These are phyloP conservation scores for Trachemys scripta DNA, from an alignment of 2,113 vertebrate species.

Conservation along the genomic window DNA sequence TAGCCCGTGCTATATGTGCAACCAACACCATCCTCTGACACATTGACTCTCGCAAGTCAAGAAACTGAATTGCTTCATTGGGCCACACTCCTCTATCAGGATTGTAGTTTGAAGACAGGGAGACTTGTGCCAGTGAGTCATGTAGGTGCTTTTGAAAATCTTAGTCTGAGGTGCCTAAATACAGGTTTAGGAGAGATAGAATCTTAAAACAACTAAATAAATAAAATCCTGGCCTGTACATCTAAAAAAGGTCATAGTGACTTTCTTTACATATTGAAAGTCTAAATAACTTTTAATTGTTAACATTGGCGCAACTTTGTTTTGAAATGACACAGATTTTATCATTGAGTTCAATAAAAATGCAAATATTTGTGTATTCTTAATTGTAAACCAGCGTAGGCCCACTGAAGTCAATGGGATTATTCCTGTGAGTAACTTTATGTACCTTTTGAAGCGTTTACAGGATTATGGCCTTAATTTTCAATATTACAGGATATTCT, in stretches of 20 bases:
- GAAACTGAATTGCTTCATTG: neutral
- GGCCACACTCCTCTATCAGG: neutral
- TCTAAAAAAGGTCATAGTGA: neutral
- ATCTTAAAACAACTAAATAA: too few relatives aligned
- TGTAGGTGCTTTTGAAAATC: neutral
- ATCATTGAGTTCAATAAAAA: neutral
- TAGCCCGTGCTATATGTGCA: rapidly evolving
- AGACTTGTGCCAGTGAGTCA: neutral
- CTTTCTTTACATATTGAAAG: neutral
- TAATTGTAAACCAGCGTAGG: neutral
- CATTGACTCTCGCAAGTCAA: neutral
- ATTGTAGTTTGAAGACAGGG: neutral
- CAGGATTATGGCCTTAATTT: neutral
- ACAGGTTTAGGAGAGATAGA: neutral
- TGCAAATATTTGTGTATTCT: neutral
- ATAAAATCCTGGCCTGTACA: neutral
- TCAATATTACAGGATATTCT: too few relatives aligned
- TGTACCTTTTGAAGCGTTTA: neutral
- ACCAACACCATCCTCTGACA: neutral
- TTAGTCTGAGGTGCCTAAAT: neutral
- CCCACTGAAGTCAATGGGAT: neutral
- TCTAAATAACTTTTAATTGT: neutral
- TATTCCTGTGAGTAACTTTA: neutral
- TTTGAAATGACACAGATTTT: neutral
- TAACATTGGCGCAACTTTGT: neutral